These are phyloP conservation scores for Chelonia mydas DNA, from an alignment of 2,797 vertebrate genomes.

Conservation along the genomic window DNA sequence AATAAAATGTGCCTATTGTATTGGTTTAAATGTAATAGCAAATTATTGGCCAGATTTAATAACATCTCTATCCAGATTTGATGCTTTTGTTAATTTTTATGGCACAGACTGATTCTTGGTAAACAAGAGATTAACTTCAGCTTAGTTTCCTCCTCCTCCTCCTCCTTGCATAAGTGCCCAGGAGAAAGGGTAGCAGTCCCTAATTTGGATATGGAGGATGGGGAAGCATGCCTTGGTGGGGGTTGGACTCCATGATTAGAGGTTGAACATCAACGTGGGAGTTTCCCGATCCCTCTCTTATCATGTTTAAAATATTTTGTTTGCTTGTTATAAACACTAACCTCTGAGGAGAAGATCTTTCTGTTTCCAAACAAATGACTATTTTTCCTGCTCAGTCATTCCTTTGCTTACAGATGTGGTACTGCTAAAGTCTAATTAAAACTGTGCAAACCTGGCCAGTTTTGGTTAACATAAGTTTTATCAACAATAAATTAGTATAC, in stretches of 20 bases:
- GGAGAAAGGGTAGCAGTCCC: neutral
- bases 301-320: neutral
- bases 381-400: neutral
- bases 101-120: neutral
- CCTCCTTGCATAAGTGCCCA: neutral
- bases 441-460: neutral
- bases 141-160: neutral
- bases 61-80: neutral
- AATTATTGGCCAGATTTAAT: neutral
- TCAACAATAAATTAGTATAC: neutral
- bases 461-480: neutral
- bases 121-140: neutral
- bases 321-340: neutral
- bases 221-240: fast-evolving
- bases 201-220: neutral
- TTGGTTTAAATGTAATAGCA: neutral
- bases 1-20: neutral
- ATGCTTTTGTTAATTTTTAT: neutral
- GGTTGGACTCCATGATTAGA: neutral
- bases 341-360: neutral
- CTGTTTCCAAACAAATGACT: no score
- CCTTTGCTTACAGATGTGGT: neutral
- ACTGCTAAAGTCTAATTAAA: neutral
- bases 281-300: neutral
- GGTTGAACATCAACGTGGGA: neutral